phyloP scores from a whole-genome alignment of 2,797 vertebrate genomes.

The Pantherophis alleghaniensis region DNA sequence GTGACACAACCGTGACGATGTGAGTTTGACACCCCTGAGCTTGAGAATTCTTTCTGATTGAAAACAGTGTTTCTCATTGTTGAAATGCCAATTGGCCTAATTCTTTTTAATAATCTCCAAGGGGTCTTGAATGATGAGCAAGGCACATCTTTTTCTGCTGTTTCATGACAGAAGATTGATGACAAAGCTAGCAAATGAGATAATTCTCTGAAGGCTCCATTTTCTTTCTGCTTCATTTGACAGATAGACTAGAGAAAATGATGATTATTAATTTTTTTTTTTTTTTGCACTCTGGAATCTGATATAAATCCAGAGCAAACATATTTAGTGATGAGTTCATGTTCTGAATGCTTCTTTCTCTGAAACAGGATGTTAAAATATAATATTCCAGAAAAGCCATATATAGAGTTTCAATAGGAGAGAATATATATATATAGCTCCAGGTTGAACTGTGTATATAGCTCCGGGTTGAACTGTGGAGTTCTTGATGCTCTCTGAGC shows the following conservation, averaged over 20 bases:
- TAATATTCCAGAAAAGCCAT: not conserved
- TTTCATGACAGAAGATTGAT: not conserved
- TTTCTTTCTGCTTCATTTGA: conserved; percentile 7
- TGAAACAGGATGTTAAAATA: not conserved
- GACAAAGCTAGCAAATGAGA: not conserved
- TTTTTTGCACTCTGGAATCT: not conserved
- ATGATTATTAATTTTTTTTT: not conserved
- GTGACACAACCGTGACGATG: no score
- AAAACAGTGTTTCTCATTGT: not conserved
- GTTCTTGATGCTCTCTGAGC: not conserved
- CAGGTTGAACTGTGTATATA: no score
- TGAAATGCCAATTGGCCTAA: not conserved
- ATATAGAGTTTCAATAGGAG: not conserved
- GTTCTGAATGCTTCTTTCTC: not conserved
- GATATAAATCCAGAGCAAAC: not conserved
- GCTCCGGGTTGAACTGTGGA: no score
- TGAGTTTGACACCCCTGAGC: not conserved
- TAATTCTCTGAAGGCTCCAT: not conserved
- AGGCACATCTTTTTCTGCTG: not conserved
- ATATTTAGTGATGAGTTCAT: not conserved
- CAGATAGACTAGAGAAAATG: not conserved
- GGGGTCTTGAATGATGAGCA: not conserved
- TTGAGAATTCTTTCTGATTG: not conserved
- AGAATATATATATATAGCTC: not conserved
- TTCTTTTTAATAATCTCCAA: conserved; percentile 8